phyloP scores from a whole-genome alignment of 2,113 vertebrate genomes.

The Rhinolophus ferrumequinum region DNA sequence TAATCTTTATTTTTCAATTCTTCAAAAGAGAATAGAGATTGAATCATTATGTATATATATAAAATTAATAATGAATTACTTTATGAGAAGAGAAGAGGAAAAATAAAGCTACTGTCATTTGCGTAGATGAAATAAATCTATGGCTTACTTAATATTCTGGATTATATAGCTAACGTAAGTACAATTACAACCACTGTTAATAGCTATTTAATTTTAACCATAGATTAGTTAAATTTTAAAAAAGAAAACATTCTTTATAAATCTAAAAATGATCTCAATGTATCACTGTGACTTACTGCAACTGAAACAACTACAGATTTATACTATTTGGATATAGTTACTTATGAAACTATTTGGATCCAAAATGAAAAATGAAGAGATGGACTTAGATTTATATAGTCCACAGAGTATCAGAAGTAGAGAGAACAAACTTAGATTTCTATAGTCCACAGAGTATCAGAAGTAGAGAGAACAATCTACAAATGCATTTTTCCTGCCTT shows the following conservation, averaged over 20 bases:
- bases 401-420: neutral
- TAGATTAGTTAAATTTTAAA: neutral
- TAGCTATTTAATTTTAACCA: slow-evolving; percentile 43
- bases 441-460: neutral
- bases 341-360: slow-evolving; percentile 25
- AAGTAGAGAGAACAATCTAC: neutral
- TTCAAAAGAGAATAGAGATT: neutral
- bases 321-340: neutral
- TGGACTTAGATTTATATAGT: neutral
- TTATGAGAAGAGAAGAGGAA: neutral
- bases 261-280: neutral
- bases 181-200: neutral
- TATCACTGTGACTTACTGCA: neutral
- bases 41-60: neutral
- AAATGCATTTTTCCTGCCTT: neutral
- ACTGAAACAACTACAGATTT: neutral
- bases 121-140: neutral
- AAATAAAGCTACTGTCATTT: slow-evolving; percentile 5
- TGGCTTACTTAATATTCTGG: neutral
- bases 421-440: neutral
- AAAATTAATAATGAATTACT: slow-evolving; percentile 15
- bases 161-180: neutral
- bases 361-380: slow-evolving; percentile 30
- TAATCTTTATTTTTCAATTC: slow-evolving; percentile 36
- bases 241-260: slow-evolving; percentile 50